Base-by-base conservation (phyloP, 2,113 vertebrate species). In the Piprites chloris region DNA sequence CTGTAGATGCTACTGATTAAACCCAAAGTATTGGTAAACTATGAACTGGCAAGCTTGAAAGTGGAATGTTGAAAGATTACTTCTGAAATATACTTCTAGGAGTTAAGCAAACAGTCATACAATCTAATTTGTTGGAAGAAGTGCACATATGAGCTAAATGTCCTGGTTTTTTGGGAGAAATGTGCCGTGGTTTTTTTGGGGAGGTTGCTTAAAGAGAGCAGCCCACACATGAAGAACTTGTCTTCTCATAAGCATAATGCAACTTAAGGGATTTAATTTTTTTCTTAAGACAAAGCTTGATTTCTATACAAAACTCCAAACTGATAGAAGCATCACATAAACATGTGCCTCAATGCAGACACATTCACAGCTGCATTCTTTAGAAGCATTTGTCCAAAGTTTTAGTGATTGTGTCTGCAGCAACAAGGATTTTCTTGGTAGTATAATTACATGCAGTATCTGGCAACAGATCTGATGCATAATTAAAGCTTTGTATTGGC, bases 131-230 rank as follows among this genome's bases (percentile, higher is more conserved):
- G 37, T 53, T 88, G n/a, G 47, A 94, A 91, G 87, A 85, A 94
- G 85, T 66, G 37, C 5, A 17, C 18, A 37, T 69, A 39, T 69
- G 63, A 93, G 74, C 18, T 95, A 87, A 82, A 23, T 61, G 41
- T 89, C 56, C 91, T 96, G 73, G 28, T 27, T 94, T 96, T 96
- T 95, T 83, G 71, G 56, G 80, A 95, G 52, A 86, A 88, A 76
- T 84, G 9, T 61, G 52, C 53, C 75, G 39, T 94, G 77, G 62
- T 67, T 94, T 93, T 18, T 63, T 65, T 86, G 44, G 52, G 52
- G 76, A 91, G 49, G 22, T 63, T 89, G 62, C 94, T 93, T 58
- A 74, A 76, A 95, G 86, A 85, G 39, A 96, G 59, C 55, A 80
- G n/a, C 87, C 72, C 63, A 87, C 72, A 91, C 89, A 73, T 62